Base-by-base conservation (phyloP, 2,113 vertebrate species). In the Caloenas nicobarica region DNA sequence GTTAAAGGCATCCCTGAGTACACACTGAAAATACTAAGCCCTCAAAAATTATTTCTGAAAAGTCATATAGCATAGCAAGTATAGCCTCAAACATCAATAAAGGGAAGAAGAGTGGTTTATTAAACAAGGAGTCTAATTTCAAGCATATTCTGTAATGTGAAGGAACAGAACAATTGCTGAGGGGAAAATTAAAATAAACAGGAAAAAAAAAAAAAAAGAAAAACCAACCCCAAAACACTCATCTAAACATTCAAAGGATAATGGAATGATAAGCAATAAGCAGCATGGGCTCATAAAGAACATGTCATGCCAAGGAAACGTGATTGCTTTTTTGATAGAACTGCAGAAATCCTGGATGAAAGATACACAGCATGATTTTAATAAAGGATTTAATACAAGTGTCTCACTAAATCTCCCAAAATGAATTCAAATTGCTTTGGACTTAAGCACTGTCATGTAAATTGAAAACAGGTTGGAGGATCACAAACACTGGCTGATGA, bases 271-370 rank as follows among this genome's bases (percentile, higher is more conserved):
- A 68, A 92, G 89, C 90, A 91, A 81, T 84, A 94, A 90, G 73
- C 89, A 95, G 85, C 73, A 89, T 60, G 81, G 66, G 81, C 88
- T 95, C 81, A 85, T 78, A 84, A 87, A 48, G 85, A 92, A 95
- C 89, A 81, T 33, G 65, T 89, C 0, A 48, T 92, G 81, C 80
- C 68, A 95, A 78, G 91, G 46, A 95, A 95, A 88, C 6, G 3
- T 94, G 94, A 96, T 94, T 96, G 91, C 24, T 96, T 97, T 94
- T 97, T 93, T 92, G 84, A 97, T 85, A 92, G 89, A 87, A 93
- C 40, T 73, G 80, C 66, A 94, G 80, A 96, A 96, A 94, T 83
- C 82, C 77, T 96, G 81, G 91, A 93, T 95, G 56, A 94, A 93
- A 92, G 73, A 94, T 77, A 91, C 78, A 88, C 94, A 93, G 84